Conservation (phyloP, 2,113 vertebrate genomes). For the Crocuta crocuta region DNA sequence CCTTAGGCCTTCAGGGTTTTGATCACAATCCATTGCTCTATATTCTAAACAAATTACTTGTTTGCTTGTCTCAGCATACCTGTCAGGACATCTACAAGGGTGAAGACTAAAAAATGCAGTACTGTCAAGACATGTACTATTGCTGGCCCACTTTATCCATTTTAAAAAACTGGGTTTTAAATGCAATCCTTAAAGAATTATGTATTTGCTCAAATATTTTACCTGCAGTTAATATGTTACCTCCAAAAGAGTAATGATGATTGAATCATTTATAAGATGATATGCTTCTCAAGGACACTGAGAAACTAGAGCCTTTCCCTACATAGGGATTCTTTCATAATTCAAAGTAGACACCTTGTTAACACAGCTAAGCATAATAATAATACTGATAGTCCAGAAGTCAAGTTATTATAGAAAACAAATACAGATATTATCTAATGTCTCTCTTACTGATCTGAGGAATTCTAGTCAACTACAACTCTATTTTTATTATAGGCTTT, state of each 20-base stretch:
- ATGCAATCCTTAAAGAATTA: neutral
- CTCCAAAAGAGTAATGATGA: neutral
- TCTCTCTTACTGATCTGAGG: neutral
- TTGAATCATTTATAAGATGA: constrained; percentile 44
- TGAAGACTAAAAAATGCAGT: neutral
- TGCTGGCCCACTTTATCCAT: neutral
- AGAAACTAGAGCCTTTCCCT: neutral
- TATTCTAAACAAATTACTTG: neutral
- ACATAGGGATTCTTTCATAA: neutral
- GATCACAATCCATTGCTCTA: neutral
- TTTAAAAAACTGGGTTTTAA: constrained; percentile 5
- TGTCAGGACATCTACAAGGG: neutral
- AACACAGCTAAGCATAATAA: neutral
- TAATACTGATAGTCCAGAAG: neutral
- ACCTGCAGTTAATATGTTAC: neutral
- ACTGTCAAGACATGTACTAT: neutral
- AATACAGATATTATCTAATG: neutral
- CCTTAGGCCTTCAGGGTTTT: neutral
- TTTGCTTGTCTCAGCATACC: constrained; percentile 26
- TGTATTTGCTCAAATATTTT: neutral
- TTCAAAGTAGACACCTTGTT: constrained; percentile 15
- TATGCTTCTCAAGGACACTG: neutral
- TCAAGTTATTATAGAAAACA: constrained; percentile 25
- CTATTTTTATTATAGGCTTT: neutral
- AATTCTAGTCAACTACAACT: neutral